Conservation (phyloP, 1,140 invertebrate species). For the Conus betulinus region DNA sequence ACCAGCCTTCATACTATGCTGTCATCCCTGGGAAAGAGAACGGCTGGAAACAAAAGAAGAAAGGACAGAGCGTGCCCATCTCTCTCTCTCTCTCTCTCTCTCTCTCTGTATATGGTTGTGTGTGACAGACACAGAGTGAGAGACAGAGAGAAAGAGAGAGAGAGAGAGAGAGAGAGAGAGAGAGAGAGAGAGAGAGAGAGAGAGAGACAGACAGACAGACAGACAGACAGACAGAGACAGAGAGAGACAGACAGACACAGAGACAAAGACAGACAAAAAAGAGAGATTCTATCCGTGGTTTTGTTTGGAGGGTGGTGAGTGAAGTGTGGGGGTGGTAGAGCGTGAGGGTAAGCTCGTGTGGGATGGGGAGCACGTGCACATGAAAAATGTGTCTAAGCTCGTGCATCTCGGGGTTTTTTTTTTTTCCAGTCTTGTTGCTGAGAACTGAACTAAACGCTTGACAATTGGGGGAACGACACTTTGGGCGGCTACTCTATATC, state of each 20-base stretch:
- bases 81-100: too few species aligned
- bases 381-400: neutral
- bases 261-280: neutral
- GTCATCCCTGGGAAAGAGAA: too few species aligned
- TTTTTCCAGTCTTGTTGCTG: too few species aligned
- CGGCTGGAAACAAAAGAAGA: neutral
- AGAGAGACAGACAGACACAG: neutral
- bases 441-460: too few species aligned
- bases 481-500: too few species aligned
- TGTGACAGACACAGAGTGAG: too few species aligned
- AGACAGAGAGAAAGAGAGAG: neutral
- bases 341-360: neutral
- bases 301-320: neutral
- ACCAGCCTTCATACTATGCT: neutral
- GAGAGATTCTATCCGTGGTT: neutral
- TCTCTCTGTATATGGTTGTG: too few species aligned
- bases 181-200: neutral
- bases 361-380: neutral
- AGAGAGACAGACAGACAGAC: constrained; percentile 1
- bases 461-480: too few species aligned
- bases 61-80: neutral
- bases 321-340: neutral
- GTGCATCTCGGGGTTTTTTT: too few species aligned
- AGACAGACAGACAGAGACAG: neutral
- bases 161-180: neutral